Evolutionary conservation across 1,140 invertebrate genomes (phyloP).

Genomic region (Drosophila sucinea): DNA sequence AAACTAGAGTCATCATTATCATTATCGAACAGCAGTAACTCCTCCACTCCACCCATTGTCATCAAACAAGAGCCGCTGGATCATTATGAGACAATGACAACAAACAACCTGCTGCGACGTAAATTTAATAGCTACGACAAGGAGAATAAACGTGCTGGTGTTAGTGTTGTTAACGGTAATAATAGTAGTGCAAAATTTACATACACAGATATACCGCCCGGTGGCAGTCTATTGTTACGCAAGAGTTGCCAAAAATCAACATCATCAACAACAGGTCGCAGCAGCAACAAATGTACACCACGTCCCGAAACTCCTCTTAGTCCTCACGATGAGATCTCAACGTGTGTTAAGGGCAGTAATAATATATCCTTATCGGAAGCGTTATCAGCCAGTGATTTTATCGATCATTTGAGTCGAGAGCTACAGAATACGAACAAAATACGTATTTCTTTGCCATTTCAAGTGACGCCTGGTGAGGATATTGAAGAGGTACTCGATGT

Average conservation of each 20-base stretch:
- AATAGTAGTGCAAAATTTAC: slow-evolving; percentile 15
- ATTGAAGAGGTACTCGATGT: slow-evolving; percentile 67
- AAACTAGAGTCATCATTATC: not conserved
- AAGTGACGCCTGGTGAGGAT: not conserved
- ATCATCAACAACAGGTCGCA: slow-evolving; percentile 17
- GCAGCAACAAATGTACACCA: slow-evolving; percentile 22
- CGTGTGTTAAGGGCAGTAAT: slow-evolving; percentile 81
- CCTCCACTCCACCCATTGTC: slow-evolving; percentile 8
- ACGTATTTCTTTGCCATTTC: slow-evolving; percentile 23
- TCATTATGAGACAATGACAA: slow-evolving; percentile 2
- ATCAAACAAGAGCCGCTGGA: slow-evolving; percentile 46
- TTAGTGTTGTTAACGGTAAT: not conserved
- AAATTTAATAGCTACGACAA: slow-evolving; percentile 17
- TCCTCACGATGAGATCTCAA: slow-evolving; percentile 49
- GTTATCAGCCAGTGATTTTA: slow-evolving; percentile 32
- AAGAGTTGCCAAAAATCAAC: slow-evolving; percentile 47
- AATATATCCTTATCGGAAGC: slow-evolving; percentile 57
- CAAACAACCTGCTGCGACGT: slow-evolving; percentile 6
- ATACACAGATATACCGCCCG: slow-evolving; percentile 64
- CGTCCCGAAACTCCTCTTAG: slow-evolving; percentile 63
- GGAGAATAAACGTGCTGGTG: not conserved
- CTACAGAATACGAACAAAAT: slow-evolving; percentile 72
- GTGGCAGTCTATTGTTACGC: slow-evolving; percentile 64
- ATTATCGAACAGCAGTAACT: not conserved
- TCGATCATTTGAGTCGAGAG: slow-evolving; percentile 65